Evolutionary conservation across 2,113 vertebrate species (phyloP), one percentile per base, ranked within the genome.

Genomic region (Apodemus sylvaticus): DNA sequence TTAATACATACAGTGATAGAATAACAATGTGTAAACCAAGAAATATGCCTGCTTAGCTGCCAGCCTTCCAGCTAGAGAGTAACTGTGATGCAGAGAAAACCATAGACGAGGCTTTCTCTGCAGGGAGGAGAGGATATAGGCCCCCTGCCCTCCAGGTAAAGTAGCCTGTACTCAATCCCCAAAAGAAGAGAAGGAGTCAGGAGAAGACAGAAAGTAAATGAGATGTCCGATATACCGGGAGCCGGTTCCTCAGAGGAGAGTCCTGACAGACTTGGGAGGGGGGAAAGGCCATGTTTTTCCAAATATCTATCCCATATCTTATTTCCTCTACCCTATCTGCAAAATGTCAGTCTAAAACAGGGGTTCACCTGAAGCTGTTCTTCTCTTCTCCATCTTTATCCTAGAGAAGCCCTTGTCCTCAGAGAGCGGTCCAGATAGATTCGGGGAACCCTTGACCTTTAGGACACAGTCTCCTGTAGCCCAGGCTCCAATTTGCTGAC

Each of bases 1-100:
- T 79, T 90, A 92, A 95, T 97, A 79, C 66, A 90, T 87, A 53
- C 68, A 93, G 71, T 34, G 94, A 70, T 86, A 95, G 86, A 94
- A 94, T 89, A 97, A 74, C 71, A 94, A 86, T 78, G 42, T 86
- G 51, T 73, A 96, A 88, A 95, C 68, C 64, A 95, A 92, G 74
- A 85, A 94, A 24, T 45, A 62, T 76, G 71, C 86, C 90, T 95
- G 39, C 68, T 86, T 62, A 24, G 42, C 55, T 90, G 62, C 48
- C 87, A 93, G 85, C 90, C n/a, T 78, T 94, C 53, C 39, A 60
- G 68, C 68, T 22, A 39, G 87, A 74, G 70, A 48, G 45, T 64
- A 74, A 82, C 29, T 29, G 17, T 71, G 76, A 77, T 1, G 13
- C 36, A 45, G 60, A 93, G 68, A 12, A 81, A 91, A 64, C 58